These are phyloP conservation scores for Typhlichthys subterraneus DNA, from an alignment of 2,797 vertebrate species.

Conservation along the genomic window DNA sequence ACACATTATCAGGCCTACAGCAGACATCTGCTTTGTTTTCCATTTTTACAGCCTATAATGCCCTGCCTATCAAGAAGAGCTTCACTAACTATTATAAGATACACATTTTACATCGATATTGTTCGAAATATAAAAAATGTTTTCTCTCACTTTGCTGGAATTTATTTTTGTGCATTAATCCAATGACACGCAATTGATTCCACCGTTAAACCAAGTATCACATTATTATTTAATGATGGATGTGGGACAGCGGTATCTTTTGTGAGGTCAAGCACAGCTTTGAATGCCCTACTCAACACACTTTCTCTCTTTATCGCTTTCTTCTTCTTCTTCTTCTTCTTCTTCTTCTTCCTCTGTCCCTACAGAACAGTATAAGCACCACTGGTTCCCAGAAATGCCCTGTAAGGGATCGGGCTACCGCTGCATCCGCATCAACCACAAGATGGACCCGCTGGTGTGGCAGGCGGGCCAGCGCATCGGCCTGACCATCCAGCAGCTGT, in stretches of 20 bases:
- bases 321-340: constrained; percentile 9
- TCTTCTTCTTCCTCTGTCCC: constrained; percentile 19
- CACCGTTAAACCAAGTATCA: too few species aligned
- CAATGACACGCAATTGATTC: too few species aligned
- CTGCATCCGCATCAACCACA: constrained; percentile 98
- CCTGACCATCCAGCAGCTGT: constrained; percentile 94
- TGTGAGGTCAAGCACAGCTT: not conserved
- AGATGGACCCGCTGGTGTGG: constrained; percentile 96
- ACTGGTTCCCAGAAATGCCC: constrained; percentile 96
- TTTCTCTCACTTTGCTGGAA: too few species aligned
- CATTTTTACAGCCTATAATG: constrained; percentile 10
- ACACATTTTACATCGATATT: too few species aligned
- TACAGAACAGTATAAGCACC: constrained; percentile 96
- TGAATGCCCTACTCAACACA: not conserved
- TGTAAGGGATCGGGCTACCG: constrained; percentile 95
- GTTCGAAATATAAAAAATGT: too few species aligned
- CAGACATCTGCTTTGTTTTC: constrained; percentile 43
- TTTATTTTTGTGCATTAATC: too few species aligned
- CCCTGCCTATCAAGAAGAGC: not conserved
- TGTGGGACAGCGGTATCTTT: not conserved
- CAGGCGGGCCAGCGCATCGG: constrained; percentile 92
- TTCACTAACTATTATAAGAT: too few species aligned
- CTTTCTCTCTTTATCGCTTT: not conserved
- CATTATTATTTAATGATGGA: not conserved
- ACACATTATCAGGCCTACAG: constrained; percentile 58